Evolutionary conservation across 1,140 invertebrate genomes (phyloP), one percentile per base, ranked within the genome.

Genomic region (Homarus americanus): DNA sequence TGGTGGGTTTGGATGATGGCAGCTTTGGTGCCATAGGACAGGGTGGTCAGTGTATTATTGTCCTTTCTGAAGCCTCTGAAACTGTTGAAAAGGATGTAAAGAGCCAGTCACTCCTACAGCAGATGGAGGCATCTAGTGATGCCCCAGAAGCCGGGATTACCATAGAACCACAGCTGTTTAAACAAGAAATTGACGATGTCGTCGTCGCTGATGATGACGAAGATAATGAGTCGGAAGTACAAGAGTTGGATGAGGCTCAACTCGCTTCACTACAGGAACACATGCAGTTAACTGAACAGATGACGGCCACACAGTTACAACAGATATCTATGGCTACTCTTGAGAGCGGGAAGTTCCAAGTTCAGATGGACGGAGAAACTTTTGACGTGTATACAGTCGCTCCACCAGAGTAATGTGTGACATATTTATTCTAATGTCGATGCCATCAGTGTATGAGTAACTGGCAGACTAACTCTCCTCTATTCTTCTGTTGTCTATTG

Each of bases 321-420:
- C 87, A 89, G 44, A n/a, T 80, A 41, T 69, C 78, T 34, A 78
- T 82, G 12, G 58, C 78, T n/a, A n/a, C 79, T 28, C 32, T 87
- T 10, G 85, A 87, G 53, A 41, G 80, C 3, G 79, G 79, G 28
- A 82, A 89, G 44, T 82, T 89, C 28, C 87, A 89, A 49, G 87
- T 89, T 9, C 79, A 89, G 79, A 75, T 89, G 44, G 69, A 89
- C 76, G 87, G 87, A 53, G 80, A 89, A 40, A 89, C 79, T 20
- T 89, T 89, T 83, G 87, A 89, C 53, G 87, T 89, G n/a, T 89
- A 89, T 76, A 82, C 87, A 53, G 79, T 89, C 10, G 49, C 12
- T 58, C 75, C 75, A 5, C 41, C 75, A 78, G 75, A 78, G 38
- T 78, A 78, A 17, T 73, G 69, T 73, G 10, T 15, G n/a, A n/a